Percentiles rank a stretch among this genome's conserved stretches.
These are phyloP conservation scores for Spea multiplicata DNA, from an alignment of 2,113 vertebrate species.

Conservation along the genomic window DNA sequence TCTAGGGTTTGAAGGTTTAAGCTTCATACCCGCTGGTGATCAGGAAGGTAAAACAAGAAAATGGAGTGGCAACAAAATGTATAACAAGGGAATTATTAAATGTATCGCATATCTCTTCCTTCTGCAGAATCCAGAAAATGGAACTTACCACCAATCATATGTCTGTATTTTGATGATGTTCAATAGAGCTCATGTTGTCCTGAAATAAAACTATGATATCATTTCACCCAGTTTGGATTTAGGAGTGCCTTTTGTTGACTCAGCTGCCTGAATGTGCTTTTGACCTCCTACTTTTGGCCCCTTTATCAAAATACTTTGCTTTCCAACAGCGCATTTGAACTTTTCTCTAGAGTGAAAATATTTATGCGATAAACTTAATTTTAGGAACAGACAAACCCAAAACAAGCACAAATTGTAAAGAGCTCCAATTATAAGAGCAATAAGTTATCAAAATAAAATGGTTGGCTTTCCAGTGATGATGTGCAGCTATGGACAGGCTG, in stretches of 20 bases:
- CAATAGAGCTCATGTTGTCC: too few species aligned
- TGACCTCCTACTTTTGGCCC: not conserved
- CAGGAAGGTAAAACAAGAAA: too few species aligned
- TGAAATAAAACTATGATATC: too few species aligned
- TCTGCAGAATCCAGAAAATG: too few species aligned
- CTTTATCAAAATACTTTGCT: not conserved
- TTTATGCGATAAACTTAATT: not conserved
- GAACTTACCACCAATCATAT: too few species aligned
- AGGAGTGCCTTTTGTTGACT: not conserved
- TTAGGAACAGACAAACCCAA: not conserved
- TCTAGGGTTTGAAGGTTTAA: too few species aligned
- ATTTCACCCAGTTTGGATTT: too few species aligned
- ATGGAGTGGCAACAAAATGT: too few species aligned
- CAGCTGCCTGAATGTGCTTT: conserved; percentile 9
- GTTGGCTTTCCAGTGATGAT: not conserved
- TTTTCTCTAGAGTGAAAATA: not conserved
- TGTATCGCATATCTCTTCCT: too few species aligned
- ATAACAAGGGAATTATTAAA: too few species aligned
- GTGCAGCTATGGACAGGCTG: not conserved
- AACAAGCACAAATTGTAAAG: conserved; percentile 6
- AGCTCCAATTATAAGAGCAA: not conserved
- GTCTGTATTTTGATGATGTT: too few species aligned
- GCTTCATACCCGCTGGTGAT: too few species aligned
- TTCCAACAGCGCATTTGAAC: not conserved
- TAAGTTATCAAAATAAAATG: conserved; percentile 9